phyloP scores from a whole-genome alignment of 2,113 vertebrate species.

The Gymnocephalus cernua region DNA sequence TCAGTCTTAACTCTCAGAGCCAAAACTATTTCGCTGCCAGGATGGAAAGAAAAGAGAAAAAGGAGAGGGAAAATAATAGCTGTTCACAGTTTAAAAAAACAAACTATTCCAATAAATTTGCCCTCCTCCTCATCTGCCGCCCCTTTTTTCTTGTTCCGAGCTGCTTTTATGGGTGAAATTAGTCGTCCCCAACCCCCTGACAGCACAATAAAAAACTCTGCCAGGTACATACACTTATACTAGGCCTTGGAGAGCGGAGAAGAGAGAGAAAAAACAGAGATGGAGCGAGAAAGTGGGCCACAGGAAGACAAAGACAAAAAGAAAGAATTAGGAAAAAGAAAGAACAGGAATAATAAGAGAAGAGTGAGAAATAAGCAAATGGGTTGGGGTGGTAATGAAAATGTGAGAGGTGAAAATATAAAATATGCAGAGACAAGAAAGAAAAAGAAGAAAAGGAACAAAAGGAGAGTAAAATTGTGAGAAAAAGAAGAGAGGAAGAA shows the following conservation, averaged over 20 bases:
- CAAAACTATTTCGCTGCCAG: constrained; percentile 53
- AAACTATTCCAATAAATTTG: constrained; percentile 77
- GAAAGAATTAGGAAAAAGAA: constrained; percentile 23
- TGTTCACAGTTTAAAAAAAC: constrained; percentile 73
- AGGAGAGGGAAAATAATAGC: constrained; percentile 76
- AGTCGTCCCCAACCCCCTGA: constrained; percentile 74
- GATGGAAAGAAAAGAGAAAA: constrained; percentile 69
- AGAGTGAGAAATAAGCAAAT: constrained; percentile 26
- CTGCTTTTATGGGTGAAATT: constrained; percentile 78
- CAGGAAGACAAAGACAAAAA: constrained; percentile 15
- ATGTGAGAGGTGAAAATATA: constrained; percentile 12
- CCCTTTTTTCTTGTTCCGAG: constrained; percentile 74
- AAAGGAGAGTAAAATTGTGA: not conserved
- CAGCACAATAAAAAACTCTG: constrained; percentile 78
- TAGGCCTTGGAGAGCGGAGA: constrained; percentile 61
- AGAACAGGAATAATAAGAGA: constrained; percentile 17
- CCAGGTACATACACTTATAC: constrained; percentile 76
- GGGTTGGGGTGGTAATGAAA: constrained; percentile 27
- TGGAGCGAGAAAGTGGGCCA: constrained; percentile 8
- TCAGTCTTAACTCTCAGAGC: constrained; percentile 39
- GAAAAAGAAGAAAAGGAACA: not conserved
- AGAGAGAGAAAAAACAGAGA: constrained; percentile 51
- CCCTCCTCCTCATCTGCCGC: constrained; percentile 58
- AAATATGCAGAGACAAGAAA: not conserved
- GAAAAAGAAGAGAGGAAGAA: not conserved